Evolutionary conservation across 2,888 invertebrate species (phyloP), one percentile per base, ranked within the genome.

Genomic region (Aleiodes leptofemur): DNA sequence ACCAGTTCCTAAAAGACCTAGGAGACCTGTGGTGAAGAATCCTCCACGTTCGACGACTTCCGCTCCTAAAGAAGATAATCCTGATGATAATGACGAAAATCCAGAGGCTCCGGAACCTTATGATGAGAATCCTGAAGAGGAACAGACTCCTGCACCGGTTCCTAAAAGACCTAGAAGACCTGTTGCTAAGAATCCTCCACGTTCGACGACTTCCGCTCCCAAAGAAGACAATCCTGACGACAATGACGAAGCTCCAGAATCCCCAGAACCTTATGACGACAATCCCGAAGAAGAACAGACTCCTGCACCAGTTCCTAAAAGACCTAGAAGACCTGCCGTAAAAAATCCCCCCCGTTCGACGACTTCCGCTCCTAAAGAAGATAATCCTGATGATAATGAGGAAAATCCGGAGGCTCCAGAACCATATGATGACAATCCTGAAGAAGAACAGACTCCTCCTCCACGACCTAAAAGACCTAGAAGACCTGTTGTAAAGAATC

Each of bases 81-180:
- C 61, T 48, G 61, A 23, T 23, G 23, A 73, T 4, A 71, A 75
- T 53, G 8, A 38, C 5, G 69, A 76, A 29, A 2, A 1, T 23
- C 23, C 23, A 23, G 23, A 23, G 23, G 66, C 75, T 9, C 70
- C 69, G 8, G 55, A 76, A 1, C 74, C 74, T 4, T 31, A 29
- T 14, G 72, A 72, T 11, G 66, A 73, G n/a, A 50, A 74, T 38
- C 23, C 48, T 38, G 61, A 76, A 8, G 73, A 74, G 48, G 64
- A 69, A n/a, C 51, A 59, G 7, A 48, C 59, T 16, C 53, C 70
- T 13, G 13, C 13, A 31, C 43, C 76, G 34, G 13, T n/a, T 16
- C 43, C 68, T n/a, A 56, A 13, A 11, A 66, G 38, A 23, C 23
- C 23, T 2, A 23, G 23, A 51, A 69, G 59, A 69, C 59, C 73